Evolutionary conservation across 2,888 invertebrate genomes (phyloP).

Genomic region (Spilarctia lutea): DNA sequence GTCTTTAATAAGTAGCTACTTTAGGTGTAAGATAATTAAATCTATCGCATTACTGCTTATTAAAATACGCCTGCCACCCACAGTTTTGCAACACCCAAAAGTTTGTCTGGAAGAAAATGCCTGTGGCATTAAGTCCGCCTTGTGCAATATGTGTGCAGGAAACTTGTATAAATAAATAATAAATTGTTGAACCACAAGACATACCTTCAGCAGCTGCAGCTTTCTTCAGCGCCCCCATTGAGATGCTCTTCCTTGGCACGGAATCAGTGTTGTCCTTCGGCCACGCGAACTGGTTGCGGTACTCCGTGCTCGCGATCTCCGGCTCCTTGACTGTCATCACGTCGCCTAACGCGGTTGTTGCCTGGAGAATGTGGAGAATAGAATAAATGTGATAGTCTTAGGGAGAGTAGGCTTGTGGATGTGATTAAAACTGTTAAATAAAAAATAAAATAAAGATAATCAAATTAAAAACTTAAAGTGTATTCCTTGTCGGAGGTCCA

Average conservation of each 20-base stretch:
- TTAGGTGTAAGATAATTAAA: not conserved
- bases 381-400: not conserved
- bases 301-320: conserved; percentile 89
- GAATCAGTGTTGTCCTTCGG: conserved; percentile 88
- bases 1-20: no score
- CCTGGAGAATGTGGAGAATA: conserved; percentile 60
- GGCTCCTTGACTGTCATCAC: conserved; percentile 87
- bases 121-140: no score
- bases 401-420: not conserved
- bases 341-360: conserved; percentile 89
- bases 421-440: no score
- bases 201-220: conserved; percentile 88
- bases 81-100: no score
- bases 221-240: conserved; percentile 94
- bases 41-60: no score
- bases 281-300: conserved; percentile 96
- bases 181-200: not conserved
- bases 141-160: no score
- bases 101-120: no score
- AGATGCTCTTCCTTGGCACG: conserved; percentile 93
- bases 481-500: no score
- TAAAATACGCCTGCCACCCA: no score
- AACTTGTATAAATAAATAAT: no score
- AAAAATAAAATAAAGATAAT: no score
- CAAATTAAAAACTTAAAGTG: no score